phyloP scores from a whole-genome alignment of 2,797 vertebrate genomes.

The Antennarius maculatus region DNA sequence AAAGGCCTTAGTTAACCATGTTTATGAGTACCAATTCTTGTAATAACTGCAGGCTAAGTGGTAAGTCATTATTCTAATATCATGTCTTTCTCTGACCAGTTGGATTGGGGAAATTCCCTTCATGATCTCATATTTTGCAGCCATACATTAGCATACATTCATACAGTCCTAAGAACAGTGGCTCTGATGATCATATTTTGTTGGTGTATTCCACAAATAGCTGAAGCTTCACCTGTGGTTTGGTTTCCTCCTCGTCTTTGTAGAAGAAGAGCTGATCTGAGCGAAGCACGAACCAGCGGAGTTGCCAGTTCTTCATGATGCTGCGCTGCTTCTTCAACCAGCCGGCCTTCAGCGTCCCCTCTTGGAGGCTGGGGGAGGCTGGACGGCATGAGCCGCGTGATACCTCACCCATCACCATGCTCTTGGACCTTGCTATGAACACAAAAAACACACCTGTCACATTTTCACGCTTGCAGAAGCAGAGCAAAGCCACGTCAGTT shows the following conservation, averaged over 20 bases:
- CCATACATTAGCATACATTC: no score
- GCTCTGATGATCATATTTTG: neutral
- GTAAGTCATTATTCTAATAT: no score
- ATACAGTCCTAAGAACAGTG: neutral
- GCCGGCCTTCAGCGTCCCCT: conserved; percentile 88
- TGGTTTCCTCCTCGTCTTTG: conserved; percentile 94
- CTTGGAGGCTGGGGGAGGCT: conserved; percentile 81
- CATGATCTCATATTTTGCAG: no score
- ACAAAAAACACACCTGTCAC: conserved; percentile 34
- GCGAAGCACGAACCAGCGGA: conserved; percentile 92
- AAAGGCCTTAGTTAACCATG: no score
- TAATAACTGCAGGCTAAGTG: no score
- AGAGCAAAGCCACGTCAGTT: neutral
- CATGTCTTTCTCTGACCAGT: no score
- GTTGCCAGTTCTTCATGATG: conserved; percentile 97
- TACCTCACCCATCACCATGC: conserved; percentile 94
- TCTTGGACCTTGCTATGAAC: conserved; percentile 88
- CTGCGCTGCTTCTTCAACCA: conserved; percentile 95
- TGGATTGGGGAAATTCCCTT: no score
- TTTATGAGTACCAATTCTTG: no score
- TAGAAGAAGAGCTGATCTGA: conserved; percentile 93
- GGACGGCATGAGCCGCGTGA: conserved; percentile 77
- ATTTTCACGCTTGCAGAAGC: neutral
- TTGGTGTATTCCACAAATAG: neutral
- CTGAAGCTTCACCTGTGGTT: conserved; percentile 85